phyloP scores from a whole-genome alignment of 2,113 vertebrate genomes.

The Hydrolagus affinis region DNA sequence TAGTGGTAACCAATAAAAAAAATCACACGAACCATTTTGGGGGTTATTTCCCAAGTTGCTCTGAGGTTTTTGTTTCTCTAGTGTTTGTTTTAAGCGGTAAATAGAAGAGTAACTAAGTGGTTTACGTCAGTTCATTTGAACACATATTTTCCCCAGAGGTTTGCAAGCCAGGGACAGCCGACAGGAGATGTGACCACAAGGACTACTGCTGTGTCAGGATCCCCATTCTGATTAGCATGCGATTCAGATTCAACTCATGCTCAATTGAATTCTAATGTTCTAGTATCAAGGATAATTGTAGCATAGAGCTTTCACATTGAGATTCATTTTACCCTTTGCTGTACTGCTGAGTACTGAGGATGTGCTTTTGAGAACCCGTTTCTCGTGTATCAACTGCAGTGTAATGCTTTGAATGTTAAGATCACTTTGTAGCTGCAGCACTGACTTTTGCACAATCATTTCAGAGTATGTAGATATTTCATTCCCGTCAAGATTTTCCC shows the following conservation, averaged over 20 bases:
- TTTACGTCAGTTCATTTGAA: not conserved
- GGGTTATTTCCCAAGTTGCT: not conserved
- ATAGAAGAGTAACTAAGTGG: not conserved
- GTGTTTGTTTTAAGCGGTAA: not conserved
- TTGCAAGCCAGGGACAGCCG: not conserved
- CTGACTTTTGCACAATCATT: too few species aligned
- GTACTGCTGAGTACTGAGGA: not conserved
- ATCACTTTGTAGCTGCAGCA: too few species aligned
- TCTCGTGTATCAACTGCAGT: not conserved
- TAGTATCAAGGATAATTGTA: not conserved
- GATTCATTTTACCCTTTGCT: constrained; percentile 4
- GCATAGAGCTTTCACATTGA: not conserved
- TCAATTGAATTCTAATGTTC: not conserved
- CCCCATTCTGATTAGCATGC: not conserved
- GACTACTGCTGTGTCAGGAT: not conserved
- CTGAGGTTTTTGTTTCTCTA: not conserved
- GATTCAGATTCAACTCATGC: not conserved
- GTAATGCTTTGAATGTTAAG: too few species aligned
- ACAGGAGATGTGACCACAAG: not conserved
- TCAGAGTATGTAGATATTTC: too few species aligned
- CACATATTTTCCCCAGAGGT: not conserved
- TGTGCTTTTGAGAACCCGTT: not conserved
- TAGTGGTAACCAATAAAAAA: not conserved
- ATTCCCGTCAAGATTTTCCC: too few species aligned
- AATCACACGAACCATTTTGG: not conserved